Evolutionary conservation across 2,113 vertebrate species (phyloP).

Genomic region (Oreochromis niloticus): DNA sequence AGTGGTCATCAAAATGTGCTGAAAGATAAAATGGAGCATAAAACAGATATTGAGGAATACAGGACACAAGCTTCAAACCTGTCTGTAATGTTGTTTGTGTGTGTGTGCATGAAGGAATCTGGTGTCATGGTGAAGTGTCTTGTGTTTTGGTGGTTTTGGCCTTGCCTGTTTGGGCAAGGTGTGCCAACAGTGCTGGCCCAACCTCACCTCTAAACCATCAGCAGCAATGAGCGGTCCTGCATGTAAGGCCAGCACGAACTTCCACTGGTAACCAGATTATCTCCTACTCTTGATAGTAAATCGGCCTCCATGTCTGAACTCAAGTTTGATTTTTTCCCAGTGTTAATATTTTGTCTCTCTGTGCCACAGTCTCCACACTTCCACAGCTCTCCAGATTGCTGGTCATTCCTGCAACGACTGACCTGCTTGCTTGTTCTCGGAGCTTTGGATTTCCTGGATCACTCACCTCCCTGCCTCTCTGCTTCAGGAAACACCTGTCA

Average conservation of each 20-base stretch:
- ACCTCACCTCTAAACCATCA: background rate
- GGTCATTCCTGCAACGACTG: background rate
- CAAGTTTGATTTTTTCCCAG: accelerated
- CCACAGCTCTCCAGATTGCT: accelerated
- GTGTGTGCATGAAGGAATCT: background rate
- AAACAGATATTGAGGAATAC: conserved; percentile 26
- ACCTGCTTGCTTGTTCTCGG: accelerated
- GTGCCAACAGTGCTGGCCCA: background rate
- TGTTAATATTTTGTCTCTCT: background rate
- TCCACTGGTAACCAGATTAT: background rate
- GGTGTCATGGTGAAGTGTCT: background rate
- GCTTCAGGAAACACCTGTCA: background rate
- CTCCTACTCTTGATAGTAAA: accelerated
- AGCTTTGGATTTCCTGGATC: background rate
- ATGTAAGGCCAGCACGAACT: background rate
- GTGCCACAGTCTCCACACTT: background rate
- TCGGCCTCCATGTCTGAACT: background rate
- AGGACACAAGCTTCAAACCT: background rate
- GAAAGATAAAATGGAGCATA: conserved; percentile 32
- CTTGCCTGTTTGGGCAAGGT: background rate
- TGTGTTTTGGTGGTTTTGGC: background rate
- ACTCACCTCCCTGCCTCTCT: background rate
- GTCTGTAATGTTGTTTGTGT: background rate
- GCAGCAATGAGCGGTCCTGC: background rate
- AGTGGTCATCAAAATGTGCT: conserved; percentile 17